phyloP scores from a whole-genome alignment of 2,113 vertebrate genomes.

The Aphyosemion australe region DNA sequence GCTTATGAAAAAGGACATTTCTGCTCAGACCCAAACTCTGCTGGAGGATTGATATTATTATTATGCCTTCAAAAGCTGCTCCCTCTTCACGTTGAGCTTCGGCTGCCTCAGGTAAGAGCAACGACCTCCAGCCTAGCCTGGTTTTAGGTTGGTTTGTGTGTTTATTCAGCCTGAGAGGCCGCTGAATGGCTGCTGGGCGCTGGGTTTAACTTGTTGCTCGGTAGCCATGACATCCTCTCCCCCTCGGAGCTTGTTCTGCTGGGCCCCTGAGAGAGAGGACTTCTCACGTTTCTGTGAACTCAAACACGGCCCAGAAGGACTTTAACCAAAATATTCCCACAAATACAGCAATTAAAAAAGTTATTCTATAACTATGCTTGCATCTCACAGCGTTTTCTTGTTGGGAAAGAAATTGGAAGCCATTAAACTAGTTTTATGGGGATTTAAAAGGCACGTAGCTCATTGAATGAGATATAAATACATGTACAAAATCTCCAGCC shows the following conservation, averaged over 20 bases:
- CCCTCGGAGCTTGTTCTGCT: not conserved
- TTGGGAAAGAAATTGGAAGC: not conserved
- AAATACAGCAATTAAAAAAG: too few species aligned
- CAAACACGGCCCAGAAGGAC: too few species aligned
- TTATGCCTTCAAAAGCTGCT: slow-evolving; percentile 51
- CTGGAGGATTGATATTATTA: slow-evolving; percentile 6
- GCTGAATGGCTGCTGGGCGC: slow-evolving; percentile 37
- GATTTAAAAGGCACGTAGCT: not conserved
- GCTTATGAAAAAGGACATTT: not conserved
- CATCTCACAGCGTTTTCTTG: not conserved
- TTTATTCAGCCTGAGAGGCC: not conserved
- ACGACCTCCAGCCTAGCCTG: not conserved
- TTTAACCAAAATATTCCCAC: too few species aligned
- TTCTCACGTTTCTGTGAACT: slow-evolving; percentile 53
- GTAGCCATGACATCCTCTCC: slow-evolving; percentile 59
- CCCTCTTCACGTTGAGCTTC: slow-evolving; percentile 48
- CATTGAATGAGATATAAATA: not conserved
- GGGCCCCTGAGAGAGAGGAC: slow-evolving; percentile 34
- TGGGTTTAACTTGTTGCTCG: slow-evolving; percentile 52
- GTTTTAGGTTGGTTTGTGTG: not conserved
- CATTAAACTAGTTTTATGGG: not conserved
- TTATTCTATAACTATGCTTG: not conserved
- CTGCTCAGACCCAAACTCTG: not conserved
- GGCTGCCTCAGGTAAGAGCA: slow-evolving; percentile 63
- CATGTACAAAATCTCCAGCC: not conserved